A percentile compares a stretch with the other conserved stretches of the same genome.
Conservation (phyloP, 2,888 invertebrate species). For the Psylliodes chrysocephalus region DNA sequence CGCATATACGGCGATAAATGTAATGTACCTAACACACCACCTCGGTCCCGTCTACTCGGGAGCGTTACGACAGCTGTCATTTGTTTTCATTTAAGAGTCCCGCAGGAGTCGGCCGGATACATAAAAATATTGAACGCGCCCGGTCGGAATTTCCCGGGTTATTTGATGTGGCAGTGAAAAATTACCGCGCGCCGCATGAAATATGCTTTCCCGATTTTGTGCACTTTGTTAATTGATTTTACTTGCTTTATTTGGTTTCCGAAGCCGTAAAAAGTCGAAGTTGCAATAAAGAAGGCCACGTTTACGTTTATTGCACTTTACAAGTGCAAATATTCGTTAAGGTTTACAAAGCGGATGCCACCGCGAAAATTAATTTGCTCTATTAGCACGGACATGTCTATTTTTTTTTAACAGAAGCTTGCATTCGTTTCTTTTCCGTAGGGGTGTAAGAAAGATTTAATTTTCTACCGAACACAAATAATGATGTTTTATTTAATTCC, state of each 20-base stretch:
- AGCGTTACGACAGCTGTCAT: constrained; percentile 46
- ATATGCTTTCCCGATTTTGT: constrained; percentile 40
- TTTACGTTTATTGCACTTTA: background rate
- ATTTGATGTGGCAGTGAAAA: constrained; percentile 47
- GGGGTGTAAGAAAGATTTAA: no score
- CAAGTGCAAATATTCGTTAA: no score
- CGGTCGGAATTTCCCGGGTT: constrained; percentile 43
- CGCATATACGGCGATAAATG: background rate
- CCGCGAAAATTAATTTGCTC: background rate
- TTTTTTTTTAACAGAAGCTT: no score
- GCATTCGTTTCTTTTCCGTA: no score
- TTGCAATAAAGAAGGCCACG: background rate
- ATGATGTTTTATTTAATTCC: no score
- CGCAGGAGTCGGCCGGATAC: constrained; percentile 50
- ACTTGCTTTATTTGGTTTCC: constrained; percentile 7
- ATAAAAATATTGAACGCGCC: constrained; percentile 48
- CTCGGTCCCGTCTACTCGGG: constrained; percentile 13
- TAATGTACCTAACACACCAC: background rate
- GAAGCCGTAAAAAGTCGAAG: background rate
- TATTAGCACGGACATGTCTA: background rate
- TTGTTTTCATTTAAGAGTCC: constrained; percentile 58
- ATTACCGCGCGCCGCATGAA: constrained; percentile 35
- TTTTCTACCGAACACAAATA: no score
- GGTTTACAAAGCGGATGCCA: background rate
- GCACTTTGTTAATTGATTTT: constrained; percentile 40